Evolutionary conservation across 2,113 vertebrate genomes (phyloP).

Genomic region (Pangasianodon hypophthalmus): DNA sequence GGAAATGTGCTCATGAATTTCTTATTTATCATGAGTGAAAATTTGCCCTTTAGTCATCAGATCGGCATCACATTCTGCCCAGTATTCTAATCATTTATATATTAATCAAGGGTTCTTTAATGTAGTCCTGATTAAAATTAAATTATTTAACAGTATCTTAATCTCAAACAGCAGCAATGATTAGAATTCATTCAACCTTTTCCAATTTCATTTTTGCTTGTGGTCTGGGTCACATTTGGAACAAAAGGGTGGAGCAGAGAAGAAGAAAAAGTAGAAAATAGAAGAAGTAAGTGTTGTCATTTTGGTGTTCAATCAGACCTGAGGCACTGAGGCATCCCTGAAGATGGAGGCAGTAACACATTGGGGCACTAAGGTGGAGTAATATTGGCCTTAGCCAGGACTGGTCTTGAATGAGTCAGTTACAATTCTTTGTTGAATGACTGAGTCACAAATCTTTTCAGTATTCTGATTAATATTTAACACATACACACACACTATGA

Average conservation of each 20-base stretch:
- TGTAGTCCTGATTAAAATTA: conserved; percentile 31
- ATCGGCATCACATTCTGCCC: background rate
- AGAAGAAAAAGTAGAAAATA: background rate
- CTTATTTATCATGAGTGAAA: conserved; percentile 37
- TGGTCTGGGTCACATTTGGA: background rate
- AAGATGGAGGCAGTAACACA: background rate
- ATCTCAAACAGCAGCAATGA: conserved; percentile 10
- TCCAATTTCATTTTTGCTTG: background rate
- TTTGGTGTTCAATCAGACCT: conserved; percentile 5
- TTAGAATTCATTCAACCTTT: conserved; percentile 23
- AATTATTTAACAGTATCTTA: conserved; percentile 25
- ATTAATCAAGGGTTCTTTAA: conserved; percentile 22
- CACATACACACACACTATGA: background rate
- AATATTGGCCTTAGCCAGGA: background rate
- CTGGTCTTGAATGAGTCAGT: background rate
- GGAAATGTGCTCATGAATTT: conserved; percentile 38
- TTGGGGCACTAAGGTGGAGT: background rate
- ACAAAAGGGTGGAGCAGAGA: background rate
- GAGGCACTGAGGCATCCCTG: background rate
- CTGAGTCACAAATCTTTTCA: background rate
- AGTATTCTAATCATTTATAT: conserved; percentile 13
- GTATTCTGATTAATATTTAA: background rate
- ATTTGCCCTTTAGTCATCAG: conserved; percentile 15
- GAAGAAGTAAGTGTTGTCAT: background rate
- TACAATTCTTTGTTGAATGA: background rate